Percentiles rank a stretch among this genome's conserved stretches.
These are phyloP conservation scores for Plestiodon gilberti DNA, from an alignment of 2,113 vertebrate genomes.

Conservation along the genomic window DNA sequence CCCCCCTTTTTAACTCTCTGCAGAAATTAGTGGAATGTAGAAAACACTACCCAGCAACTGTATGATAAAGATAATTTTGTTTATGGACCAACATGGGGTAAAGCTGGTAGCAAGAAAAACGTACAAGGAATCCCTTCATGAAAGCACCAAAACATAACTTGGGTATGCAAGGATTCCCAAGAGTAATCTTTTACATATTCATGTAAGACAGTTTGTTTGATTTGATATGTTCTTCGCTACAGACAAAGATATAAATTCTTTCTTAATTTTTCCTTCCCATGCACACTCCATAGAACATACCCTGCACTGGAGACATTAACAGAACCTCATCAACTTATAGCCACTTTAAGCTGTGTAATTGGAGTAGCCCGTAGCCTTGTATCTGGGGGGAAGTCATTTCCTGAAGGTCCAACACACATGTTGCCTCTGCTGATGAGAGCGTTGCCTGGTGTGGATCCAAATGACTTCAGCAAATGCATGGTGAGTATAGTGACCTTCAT, in stretches of 20 bases:
- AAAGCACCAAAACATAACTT: not conserved
- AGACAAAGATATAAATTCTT: not conserved
- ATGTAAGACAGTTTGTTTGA: not conserved
- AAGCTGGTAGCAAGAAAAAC: not conserved
- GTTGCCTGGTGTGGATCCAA: conserved; percentile 96
- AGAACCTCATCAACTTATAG: conserved; percentile 97
- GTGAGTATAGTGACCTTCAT: conserved; percentile 74
- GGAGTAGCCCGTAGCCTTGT: conserved; percentile 96
- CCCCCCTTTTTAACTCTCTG: no score
- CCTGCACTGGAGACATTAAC: conserved; percentile 96
- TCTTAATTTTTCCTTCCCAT: conserved; percentile 13
- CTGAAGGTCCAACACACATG: conserved; percentile 97
- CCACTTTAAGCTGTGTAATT: conserved; percentile 97
- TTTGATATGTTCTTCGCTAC: not conserved
- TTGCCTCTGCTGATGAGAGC: conserved; percentile 97
- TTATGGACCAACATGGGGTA: not conserved
- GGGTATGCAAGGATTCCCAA: not conserved
- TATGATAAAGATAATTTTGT: not conserved
- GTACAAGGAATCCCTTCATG: not conserved
- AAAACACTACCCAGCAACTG: not conserved
- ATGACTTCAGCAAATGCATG: conserved; percentile 99
- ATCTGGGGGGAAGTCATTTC: conserved; percentile 88
- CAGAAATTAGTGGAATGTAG: not conserved
- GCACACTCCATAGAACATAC: conserved; percentile 84
- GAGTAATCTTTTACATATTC: not conserved